Evolutionary conservation across 2,888 invertebrate genomes (phyloP).

Genomic region (Ichneumoninae sp.): DNA sequence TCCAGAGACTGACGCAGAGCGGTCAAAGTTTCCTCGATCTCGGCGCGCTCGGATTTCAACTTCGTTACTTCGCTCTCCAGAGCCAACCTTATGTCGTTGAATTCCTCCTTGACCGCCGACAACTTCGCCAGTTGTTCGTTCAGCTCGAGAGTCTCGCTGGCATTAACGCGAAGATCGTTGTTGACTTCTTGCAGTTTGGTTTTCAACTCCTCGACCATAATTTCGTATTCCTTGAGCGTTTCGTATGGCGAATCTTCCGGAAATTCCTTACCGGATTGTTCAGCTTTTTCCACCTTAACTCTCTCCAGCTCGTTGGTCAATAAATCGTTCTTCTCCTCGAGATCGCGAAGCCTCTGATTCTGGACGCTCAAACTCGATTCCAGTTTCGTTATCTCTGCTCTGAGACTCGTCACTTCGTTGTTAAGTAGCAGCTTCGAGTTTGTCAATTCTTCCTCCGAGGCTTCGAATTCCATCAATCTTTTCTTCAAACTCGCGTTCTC

Average conservation of each 20-base stretch:
- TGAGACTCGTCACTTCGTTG: slow-evolving; percentile 24
- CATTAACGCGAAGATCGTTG: slow-evolving; percentile 71
- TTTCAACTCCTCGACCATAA: slow-evolving; percentile 45
- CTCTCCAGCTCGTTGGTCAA: no score
- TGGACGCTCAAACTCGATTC: slow-evolving; percentile 10
- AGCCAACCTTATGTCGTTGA: slow-evolving; percentile 70
- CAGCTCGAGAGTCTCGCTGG: slow-evolving; percentile 78
- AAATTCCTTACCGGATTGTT: background rate
- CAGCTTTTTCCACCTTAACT: no score
- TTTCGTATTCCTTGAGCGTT: slow-evolving; percentile 45
- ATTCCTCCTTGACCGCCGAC: slow-evolving; percentile 59
- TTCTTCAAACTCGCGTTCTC: slow-evolving; percentile 12
- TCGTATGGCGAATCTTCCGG: slow-evolving; percentile 8
- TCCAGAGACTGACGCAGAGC: background rate
- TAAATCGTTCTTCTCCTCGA: background rate
- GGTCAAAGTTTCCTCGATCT: background rate
- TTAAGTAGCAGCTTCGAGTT: slow-evolving; percentile 16
- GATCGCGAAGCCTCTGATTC: background rate
- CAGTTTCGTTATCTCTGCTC: slow-evolving; percentile 9
- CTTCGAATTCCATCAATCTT: slow-evolving; percentile 18
- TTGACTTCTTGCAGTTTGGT: slow-evolving; percentile 36
- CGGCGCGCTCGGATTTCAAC: background rate
- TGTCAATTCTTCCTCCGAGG: slow-evolving; percentile 27
- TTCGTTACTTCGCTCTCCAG: background rate
- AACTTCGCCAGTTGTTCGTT: slow-evolving; percentile 69